Percentiles rank a stretch among this genome's conserved stretches.
phyloP scores from a whole-genome alignment of 2,888 invertebrate genomes.

The Limenitis camilla region DNA sequence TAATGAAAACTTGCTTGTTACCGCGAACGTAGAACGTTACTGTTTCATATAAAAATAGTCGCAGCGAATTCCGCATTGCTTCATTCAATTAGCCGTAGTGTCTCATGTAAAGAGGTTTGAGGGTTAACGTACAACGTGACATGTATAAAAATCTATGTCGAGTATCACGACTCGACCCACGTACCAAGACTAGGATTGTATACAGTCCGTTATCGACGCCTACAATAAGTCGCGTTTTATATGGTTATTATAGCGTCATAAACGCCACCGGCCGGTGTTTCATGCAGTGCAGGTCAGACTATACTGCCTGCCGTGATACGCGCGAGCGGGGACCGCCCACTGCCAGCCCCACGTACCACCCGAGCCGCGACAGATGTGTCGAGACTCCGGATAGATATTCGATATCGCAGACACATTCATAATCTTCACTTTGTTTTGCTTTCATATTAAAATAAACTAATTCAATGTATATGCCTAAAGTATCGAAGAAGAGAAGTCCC shows the following conservation, averaged over 20 bases:
- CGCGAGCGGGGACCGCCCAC: constrained; percentile 45
- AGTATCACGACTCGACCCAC: background rate
- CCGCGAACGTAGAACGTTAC: constrained; percentile 50
- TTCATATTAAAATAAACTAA: constrained; percentile 41
- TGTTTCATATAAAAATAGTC: constrained; percentile 46
- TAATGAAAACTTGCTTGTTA: constrained; percentile 70
- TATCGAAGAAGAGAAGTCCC: too few relatives aligned
- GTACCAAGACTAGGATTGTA: constrained; percentile 53
- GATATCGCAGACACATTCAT: constrained; percentile 73
- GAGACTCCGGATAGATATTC: constrained; percentile 65
- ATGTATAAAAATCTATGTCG: constrained; percentile 38
- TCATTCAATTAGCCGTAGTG: constrained; percentile 20
- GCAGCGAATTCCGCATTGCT: constrained; percentile 30
- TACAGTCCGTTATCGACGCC: constrained; percentile 70
- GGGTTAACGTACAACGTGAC: constrained; percentile 34
- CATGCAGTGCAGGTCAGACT: constrained; percentile 71
- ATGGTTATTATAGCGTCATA: constrained; percentile 74
- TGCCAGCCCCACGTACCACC: constrained; percentile 65
- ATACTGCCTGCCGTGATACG: constrained; percentile 59
- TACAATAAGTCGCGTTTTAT: constrained; percentile 75
- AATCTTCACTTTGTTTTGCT: constrained; percentile 66
- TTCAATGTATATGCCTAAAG: background rate
- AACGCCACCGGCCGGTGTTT: constrained; percentile 73
- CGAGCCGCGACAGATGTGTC: constrained; percentile 71
- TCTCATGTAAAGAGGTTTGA: constrained; percentile 19